Percentiles rank a stretch among this genome's conserved stretches.
These are phyloP conservation scores for Motacilla alba DNA, from an alignment of 2,113 vertebrate genomes.

Conservation along the genomic window DNA sequence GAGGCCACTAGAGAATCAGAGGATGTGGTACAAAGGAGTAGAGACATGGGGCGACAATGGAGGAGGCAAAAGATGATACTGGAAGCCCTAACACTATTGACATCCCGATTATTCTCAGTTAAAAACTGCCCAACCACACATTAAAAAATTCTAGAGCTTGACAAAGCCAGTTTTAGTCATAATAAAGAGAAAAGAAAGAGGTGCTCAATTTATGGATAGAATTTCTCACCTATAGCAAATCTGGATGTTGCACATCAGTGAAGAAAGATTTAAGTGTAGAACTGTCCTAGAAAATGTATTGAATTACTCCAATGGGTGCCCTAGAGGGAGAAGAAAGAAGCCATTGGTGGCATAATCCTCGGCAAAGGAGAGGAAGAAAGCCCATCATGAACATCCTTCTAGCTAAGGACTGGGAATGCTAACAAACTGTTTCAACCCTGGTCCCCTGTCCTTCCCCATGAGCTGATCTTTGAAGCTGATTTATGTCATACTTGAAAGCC, in stretches of 20 bases:
- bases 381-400: not conserved
- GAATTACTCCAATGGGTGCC: not conserved
- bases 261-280: not conserved
- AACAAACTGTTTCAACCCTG: not conserved
- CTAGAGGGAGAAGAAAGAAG: not conserved
- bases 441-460: accelerated
- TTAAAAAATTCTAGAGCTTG: not conserved
- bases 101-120: not conserved
- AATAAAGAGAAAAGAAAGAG: not conserved
- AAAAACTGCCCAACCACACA: not conserved
- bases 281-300: not conserved
- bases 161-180: not conserved
- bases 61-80: not conserved
- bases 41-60: not conserved
- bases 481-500: not conserved
- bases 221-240: not conserved
- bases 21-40: not conserved
- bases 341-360: not conserved
- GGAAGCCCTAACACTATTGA: not conserved
- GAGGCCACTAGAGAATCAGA: not conserved
- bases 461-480: not conserved
- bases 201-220: accelerated
- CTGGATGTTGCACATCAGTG: not conserved
- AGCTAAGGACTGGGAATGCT: not conserved
- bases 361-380: not conserved